Percentiles rank a stretch among this genome's conserved stretches.
Conservation (phyloP, 2,113 vertebrate species). For the Tachysurus vachellii region DNA sequence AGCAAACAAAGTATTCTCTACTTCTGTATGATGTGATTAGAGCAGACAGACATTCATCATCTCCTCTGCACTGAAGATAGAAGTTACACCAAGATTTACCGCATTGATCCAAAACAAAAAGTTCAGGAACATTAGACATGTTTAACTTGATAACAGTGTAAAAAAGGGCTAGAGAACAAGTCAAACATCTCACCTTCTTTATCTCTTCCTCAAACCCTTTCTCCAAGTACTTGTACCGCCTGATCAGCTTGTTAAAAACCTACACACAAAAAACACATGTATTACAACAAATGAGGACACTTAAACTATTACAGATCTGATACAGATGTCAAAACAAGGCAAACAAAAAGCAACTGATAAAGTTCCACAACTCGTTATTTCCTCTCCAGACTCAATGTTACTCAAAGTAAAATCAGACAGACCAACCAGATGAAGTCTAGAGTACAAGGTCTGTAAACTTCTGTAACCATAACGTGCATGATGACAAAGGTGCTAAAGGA, state of each 20-base stretch:
- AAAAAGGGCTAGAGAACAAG: no score
- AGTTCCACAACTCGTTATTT: not conserved
- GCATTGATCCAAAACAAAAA: not conserved
- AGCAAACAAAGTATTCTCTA: no score
- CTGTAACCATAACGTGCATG: not conserved
- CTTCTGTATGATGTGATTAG: not conserved
- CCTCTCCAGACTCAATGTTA: not conserved
- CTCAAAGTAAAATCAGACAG: no score
- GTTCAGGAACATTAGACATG: not conserved
- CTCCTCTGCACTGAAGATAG: no score
- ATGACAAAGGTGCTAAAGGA: not conserved
- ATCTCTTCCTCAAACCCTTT: slow-evolving; percentile 99
- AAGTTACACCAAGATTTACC: not conserved
- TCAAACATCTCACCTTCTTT: slow-evolving; percentile 83
- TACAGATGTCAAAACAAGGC: no score
- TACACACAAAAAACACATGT: slow-evolving; percentile 53
- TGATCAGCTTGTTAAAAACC: slow-evolving; percentile 99
- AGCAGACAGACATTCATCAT: not conserved
- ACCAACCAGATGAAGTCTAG: no score
- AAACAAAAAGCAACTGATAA: no score
- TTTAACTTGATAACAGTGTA: not conserved
- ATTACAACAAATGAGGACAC: not conserved
- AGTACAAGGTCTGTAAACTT: not conserved
- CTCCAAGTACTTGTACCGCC: slow-evolving; percentile 99
- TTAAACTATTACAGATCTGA: not conserved